phyloP scores from a whole-genome alignment of 2,113 vertebrate genomes.

The Protobothrops mucrosquamatus region DNA sequence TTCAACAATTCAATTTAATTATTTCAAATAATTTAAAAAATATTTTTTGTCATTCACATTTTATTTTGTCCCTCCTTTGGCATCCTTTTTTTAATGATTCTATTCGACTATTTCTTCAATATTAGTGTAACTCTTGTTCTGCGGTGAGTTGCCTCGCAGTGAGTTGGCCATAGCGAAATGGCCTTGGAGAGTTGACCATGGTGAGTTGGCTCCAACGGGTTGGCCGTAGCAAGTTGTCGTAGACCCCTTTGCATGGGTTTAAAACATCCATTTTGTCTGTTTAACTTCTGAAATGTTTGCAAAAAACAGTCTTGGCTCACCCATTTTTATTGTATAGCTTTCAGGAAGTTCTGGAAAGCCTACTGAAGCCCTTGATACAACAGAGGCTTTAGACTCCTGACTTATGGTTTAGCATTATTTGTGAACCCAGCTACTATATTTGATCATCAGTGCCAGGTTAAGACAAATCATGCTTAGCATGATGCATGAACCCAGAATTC shows the following conservation, averaged over 20 bases:
- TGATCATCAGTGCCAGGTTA: not conserved
- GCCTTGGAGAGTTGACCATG: not conserved
- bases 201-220: not conserved
- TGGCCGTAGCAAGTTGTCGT: not conserved
- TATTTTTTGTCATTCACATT: not conserved
- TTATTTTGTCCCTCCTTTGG: not conserved
- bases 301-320: not conserved
- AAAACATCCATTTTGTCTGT: not conserved
- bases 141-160: not conserved
- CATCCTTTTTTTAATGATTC: not conserved
- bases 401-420: not conserved
- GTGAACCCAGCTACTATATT: not conserved
- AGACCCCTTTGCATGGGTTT: not conserved
- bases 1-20: not conserved
- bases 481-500: not conserved
- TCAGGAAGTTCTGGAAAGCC: not conserved
- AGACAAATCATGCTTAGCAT: not conserved
- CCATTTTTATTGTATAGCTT: not conserved
- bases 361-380: not conserved
- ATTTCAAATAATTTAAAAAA: not conserved
- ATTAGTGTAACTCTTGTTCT: not conserved
- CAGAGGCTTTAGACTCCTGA: not conserved
- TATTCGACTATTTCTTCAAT: not conserved
- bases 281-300: not conserved
- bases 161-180: not conserved